Evolutionary conservation across 2,113 vertebrate species (phyloP).

Genomic region (Polypterus senegalus): DNA sequence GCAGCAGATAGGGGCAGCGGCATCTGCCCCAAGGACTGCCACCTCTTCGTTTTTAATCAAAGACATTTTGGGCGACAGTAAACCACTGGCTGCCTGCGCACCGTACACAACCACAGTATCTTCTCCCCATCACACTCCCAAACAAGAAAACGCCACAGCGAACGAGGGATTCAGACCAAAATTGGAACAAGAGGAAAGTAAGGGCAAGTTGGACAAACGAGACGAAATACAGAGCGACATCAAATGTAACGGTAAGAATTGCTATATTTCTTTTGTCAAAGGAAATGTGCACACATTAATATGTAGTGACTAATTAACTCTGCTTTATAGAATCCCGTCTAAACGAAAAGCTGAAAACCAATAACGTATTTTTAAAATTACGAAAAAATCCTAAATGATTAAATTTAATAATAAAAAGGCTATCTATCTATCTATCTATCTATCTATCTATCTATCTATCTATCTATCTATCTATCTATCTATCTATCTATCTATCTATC

Average conservation of each 20-base stretch:
- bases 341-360: too few relatives aligned
- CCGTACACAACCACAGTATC: conserved; percentile 92
- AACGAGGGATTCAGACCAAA: conserved; percentile 87
- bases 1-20: conserved; percentile 61
- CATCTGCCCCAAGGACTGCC: conserved; percentile 76
- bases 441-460: too few relatives aligned
- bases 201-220: conserved; percentile 78
- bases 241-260: conserved; percentile 84
- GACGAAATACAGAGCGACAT: conserved; percentile 76
- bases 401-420: too few relatives aligned
- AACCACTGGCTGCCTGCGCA: conserved; percentile 91
- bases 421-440: too few relatives aligned
- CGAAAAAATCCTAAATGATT: too few relatives aligned
- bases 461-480: too few relatives aligned
- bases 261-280: neutral
- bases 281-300: too few relatives aligned
- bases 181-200: conserved; percentile 79
- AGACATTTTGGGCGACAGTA: conserved; percentile 97
- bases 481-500: too few relatives aligned
- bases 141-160: conserved; percentile 66
- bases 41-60: conserved; percentile 96
- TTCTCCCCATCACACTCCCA: conserved; percentile 83
- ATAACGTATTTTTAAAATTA: too few relatives aligned
- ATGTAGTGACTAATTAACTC: too few relatives aligned
- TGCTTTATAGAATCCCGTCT: too few relatives aligned